Base-by-base conservation (phyloP, 2,113 vertebrate genomes). In the Ctenodactylus gundi region DNA sequence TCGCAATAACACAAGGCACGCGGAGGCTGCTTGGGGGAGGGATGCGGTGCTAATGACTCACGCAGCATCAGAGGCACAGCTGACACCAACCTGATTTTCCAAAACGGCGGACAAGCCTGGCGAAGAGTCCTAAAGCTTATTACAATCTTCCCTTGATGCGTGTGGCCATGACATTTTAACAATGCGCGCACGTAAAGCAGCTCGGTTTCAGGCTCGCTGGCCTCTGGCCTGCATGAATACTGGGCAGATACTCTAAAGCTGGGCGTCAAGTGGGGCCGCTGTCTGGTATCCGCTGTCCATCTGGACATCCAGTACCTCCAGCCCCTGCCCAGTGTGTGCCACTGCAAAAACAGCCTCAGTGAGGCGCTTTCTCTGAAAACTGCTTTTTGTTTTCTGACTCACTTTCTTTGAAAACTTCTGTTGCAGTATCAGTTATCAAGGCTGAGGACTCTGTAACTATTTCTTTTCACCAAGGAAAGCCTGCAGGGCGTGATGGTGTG, bases 321-420 rank as follows among this genome's bases (percentile, higher is more conserved):
- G 34, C 3, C 25, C 53, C 39, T 39, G 25, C 21, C 64, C 1
- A 12, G 3, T 57, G 11, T 58, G 36, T 4, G 27, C 39, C 67
- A 6, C 3, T 11, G 49, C 36, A 82, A 82, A 73, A 73, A 18
- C 29, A 29, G 46, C 39, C 14, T 18, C 18, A 12, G n/a, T n/a
- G n/a, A n/a, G n/a, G n/a, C n/a, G n/a, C 44, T 68, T 62, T 31
- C 64, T 91, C 64, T 49, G 27, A 39, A 72, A 94, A 83, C 49
- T 36, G 21, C 2, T 60, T n/a, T n/a, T n/a, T n/a, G n/a, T n/a
- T n/a, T n/a, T n/a, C n/a, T n/a, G n/a, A 41, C 14, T 18, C 18
- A 12, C 44, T 68, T 62, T 31, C 64, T 91, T 68, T 49, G 27
- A 39, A 72, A 94, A 83, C 49, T 36, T 21, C 2, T 60, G 77